Conservation (phyloP, 1,140 invertebrate species). For the Aphaenogaster floridana region DNA sequence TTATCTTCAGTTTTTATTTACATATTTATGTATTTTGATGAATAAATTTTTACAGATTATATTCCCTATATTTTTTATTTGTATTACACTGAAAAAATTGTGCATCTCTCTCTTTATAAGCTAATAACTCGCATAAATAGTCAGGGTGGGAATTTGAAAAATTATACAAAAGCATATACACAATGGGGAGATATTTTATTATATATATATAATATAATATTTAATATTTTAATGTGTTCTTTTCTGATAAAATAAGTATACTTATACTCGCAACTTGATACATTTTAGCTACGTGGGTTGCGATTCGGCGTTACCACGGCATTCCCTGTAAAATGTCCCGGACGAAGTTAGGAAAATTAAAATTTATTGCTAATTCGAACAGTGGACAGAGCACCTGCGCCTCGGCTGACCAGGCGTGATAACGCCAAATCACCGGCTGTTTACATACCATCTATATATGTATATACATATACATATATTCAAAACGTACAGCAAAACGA, state of each 20-base stretch:
- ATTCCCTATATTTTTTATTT: neutral
- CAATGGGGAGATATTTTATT: conserved; percentile 73
- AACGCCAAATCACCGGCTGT: conserved; percentile 37
- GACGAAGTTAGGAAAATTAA: conserved; percentile 39
- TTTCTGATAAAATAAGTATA: conserved; percentile 80
- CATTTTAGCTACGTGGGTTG: conserved; percentile 44
- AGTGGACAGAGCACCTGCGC: conserved; percentile 21
- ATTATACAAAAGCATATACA: conserved; percentile 11
- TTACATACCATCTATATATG: conserved; percentile 21
- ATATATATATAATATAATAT: conserved; percentile 39
- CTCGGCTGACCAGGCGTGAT: neutral
- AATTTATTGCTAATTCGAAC: conserved; percentile 67
- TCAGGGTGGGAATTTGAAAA: neutral
- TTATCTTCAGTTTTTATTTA: neutral
- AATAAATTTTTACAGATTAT: neutral
- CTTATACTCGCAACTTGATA: conserved; percentile 72
- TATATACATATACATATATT: conserved; percentile 48
- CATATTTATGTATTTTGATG: neutral
- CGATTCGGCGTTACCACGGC: conserved; percentile 37
- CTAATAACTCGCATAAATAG: neutral
- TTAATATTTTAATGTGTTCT: conserved; percentile 66
- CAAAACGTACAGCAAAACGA: conserved; percentile 70
- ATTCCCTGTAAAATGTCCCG: neutral
- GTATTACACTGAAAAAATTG: neutral
- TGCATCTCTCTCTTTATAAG: neutral